Base-by-base conservation (phyloP, 2,113 vertebrate species). In the Rhinichthys klamathensis region DNA sequence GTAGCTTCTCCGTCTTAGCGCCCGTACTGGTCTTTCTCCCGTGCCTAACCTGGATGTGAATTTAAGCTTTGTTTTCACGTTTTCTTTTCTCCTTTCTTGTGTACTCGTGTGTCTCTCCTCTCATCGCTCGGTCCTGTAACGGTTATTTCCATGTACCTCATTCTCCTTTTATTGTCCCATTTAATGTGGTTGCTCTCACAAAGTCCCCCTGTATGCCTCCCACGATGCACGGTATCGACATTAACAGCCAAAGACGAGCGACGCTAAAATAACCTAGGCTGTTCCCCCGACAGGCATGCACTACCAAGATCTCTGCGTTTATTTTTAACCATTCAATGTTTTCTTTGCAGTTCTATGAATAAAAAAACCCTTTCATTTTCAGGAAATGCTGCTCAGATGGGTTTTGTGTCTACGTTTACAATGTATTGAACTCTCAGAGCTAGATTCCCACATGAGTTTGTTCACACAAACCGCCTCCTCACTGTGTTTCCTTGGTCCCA, bases 21-120 rank as follows among this genome's bases (percentile, higher is more conserved):
- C 75, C 75, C 81, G 80, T 72, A 84, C 88, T 88, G 76, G 80
- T 80, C 83, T 84, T 89, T 88, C 80, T 89, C 85, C 86, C 9
- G 46, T n/a, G 85, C 70, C 77, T 87, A 86, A 88, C 80, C 87
- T 89, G 67, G 67, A 89, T 87, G 85, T 87, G 87, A 81, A 63
- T 88, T 86, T 83, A 82, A 51, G 80, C 87, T 86, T 12, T 69
- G 77, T 88, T 82, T 69, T 35, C 67, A 72, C n/a, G 25, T 25
- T 85, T 85, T 87, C 11, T 70, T 76, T 83, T 63, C 21, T 80
- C 44, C 65, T 67, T 86, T 65, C 75, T 88, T 90, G 65, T 89
- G 78, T 91, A 69, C 85, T 73, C 82, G 65, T 87, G 65, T 87
- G 65, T 87, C 73, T 85, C 61, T 41, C 84, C 54, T 78, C 74